Evolutionary conservation across 2,888 invertebrate genomes (phyloP).

Genomic region (Orthosia gracilis): DNA sequence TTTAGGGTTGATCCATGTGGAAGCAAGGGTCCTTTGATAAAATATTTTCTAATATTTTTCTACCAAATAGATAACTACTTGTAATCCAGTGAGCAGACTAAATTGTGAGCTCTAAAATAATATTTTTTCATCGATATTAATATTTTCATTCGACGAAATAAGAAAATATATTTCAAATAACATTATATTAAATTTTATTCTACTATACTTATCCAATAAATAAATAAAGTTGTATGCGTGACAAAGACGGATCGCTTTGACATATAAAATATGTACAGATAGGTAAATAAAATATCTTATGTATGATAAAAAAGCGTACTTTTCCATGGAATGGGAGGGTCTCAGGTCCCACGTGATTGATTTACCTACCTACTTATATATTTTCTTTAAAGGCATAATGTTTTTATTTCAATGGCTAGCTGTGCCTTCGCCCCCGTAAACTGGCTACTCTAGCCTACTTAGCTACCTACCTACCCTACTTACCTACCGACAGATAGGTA

Average conservation of each 20-base stretch:
- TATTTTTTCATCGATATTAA: not conserved
- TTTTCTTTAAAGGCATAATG: slow-evolving; percentile 8
- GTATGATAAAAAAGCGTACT: slow-evolving; percentile 6
- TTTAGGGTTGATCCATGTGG: not conserved
- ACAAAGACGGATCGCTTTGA: slow-evolving; percentile 65
- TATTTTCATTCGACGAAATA: slow-evolving; percentile 13
- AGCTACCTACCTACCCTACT: too few relatives aligned
- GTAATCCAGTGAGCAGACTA: not conserved
- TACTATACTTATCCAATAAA: not conserved
- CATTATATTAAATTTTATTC: slow-evolving; percentile 15
- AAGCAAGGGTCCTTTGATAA: slow-evolving; percentile 8
- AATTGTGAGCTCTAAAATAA: not conserved
- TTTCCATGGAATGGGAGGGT: slow-evolving; percentile 57
- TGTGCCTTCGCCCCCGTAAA: too few relatives aligned
- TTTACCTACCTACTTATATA: slow-evolving; percentile 20
- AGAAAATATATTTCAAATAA: not conserved
- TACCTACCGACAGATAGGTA: too few relatives aligned
- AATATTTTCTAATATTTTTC: not conserved
- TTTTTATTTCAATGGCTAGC: slow-evolving; percentile 18
- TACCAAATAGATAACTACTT: not conserved
- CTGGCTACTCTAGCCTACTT: too few relatives aligned
- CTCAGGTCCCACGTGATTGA: slow-evolving; percentile 60
- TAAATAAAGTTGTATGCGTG: slow-evolving; percentile 40
- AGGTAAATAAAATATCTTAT: slow-evolving; percentile 44
- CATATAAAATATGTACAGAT: slow-evolving; percentile 50